Base-by-base conservation (phyloP, 2,113 vertebrate genomes). In the Engystomops pustulosus region DNA sequence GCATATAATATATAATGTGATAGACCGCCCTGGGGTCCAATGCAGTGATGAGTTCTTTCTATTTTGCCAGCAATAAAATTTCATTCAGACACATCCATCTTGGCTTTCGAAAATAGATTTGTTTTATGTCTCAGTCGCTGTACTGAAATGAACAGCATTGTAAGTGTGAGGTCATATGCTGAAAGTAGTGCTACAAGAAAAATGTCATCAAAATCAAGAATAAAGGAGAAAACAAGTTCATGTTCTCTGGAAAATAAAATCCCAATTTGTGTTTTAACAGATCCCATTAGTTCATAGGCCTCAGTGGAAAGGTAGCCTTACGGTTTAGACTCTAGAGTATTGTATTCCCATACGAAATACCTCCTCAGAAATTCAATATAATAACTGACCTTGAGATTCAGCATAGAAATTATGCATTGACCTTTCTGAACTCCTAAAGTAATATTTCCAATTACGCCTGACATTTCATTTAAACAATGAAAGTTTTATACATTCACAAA, bases 1-100 rank as follows among this genome's bases (percentile, higher is more conserved):
- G 70, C 15, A 70, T 67, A 83, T 51, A 49, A 75, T 75, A 67
- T 76, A 47, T 72, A 83, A 76, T 45, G 41, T 47, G 70, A 62
- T 83, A 83, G 20, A 45, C 53, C 18, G 18, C 71, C 70, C 71
- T 51, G 70, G 81, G 41, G 41, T 76, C 41, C 30, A 30, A 65
- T 65, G 47, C 71, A 65, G 41, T 76, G 44, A 65, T 62, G 55
- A 70, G 55, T 65, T 83, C 70, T 27, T 75, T 75, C 79, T 69
- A 69, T 80, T 78, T 75, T 27, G 25, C 70, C 49, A 83, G 47
- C 71, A 60, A 65, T 83, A 83, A 38, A 34, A 67, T 38, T 38
- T 41, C 6, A 51, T 76, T 65, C 41, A 58, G 23, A 45, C 23
- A 82, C 80, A 82, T 82, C 51, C 20, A 78, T 78, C 75, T 34